Percentiles rank a stretch among this genome's conserved stretches.
Evolutionary conservation across 2,888 invertebrate genomes (phyloP).

Genomic region (Lomographa bimaculata): DNA sequence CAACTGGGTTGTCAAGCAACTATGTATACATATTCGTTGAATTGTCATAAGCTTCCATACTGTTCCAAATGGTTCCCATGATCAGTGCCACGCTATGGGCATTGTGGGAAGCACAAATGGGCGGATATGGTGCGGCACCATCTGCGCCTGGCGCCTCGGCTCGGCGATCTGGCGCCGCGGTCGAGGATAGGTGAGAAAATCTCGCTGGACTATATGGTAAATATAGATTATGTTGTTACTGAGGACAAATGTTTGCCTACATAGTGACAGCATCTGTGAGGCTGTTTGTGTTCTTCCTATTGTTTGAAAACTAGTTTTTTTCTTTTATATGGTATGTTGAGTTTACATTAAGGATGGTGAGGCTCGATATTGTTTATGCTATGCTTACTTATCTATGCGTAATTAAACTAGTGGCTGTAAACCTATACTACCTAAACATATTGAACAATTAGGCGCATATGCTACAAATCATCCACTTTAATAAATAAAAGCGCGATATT

Average conservation of each 20-base stretch:
- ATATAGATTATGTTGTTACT: constrained; percentile 26
- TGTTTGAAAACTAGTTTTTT: too few species aligned
- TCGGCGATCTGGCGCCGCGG: constrained; percentile 59
- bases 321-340: too few species aligned
- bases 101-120: constrained; percentile 75
- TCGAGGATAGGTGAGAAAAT: constrained; percentile 71
- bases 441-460: too few species aligned
- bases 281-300: constrained; percentile 1
- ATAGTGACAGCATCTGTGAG: constrained; percentile 30
- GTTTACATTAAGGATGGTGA: too few species aligned
- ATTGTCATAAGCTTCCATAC: constrained; percentile 11
- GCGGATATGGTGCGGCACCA: constrained; percentile 63
- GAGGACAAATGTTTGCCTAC: constrained; percentile 33
- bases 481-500: too few species aligned
- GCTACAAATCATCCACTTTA: too few species aligned
- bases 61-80: constrained; percentile 12
- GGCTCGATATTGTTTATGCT: too few species aligned
- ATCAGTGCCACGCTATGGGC: constrained; percentile 46
- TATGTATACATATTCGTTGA: too few species aligned
- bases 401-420: too few species aligned
- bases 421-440: too few species aligned
- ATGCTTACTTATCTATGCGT: too few species aligned
- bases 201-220: constrained; percentile 51
- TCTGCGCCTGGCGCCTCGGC: constrained; percentile 70
- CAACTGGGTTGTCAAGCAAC: too few species aligned